Percentiles rank a stretch among this genome's conserved stretches.
Conservation (phyloP, 2,113 vertebrate genomes). For the Poeciliopsis prolifica region DNA sequence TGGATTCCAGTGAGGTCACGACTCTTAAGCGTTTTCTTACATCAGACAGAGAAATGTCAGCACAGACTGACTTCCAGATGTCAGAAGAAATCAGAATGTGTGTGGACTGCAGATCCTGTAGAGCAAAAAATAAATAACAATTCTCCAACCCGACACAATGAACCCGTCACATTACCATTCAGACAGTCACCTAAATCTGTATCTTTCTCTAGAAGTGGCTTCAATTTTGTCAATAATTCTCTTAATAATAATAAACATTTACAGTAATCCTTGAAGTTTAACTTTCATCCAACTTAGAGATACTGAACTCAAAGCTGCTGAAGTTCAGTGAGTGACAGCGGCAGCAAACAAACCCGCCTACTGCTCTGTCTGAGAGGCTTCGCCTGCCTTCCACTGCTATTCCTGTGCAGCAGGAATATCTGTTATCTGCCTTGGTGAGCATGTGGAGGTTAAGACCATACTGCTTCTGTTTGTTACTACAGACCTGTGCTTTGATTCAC, state of each 20-base stretch:
- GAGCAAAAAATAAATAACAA: not conserved
- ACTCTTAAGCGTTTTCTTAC: conserved; percentile 22
- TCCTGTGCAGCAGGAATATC: conserved; percentile 49
- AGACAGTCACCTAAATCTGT: conserved; percentile 24
- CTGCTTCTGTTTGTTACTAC: conserved; percentile 47
- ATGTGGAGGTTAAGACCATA: conserved; percentile 37
- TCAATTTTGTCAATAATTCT: not conserved
- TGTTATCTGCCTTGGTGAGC: conserved; percentile 36
- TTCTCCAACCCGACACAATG: conserved; percentile 24
- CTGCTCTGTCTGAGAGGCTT: conserved; percentile 70
- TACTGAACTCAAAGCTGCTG: conserved; percentile 69
- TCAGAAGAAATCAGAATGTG: conserved; percentile 44
- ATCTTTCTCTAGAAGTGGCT: too few relatives aligned
- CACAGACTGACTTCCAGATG: conserved; percentile 50
- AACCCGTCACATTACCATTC: conserved; percentile 55
- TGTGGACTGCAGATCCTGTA: conserved; percentile 44
- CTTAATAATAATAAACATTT: not conserved
- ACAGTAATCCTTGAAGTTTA: not conserved
- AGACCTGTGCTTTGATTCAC: conserved; percentile 28
- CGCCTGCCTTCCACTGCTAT: conserved; percentile 61
- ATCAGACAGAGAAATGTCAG: conserved; percentile 29
- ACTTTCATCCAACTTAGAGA: conserved; percentile 9
- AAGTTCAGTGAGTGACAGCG: conserved; percentile 66
- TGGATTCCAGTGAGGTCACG: conserved; percentile 26
- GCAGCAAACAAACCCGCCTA: conserved; percentile 68